A percentile compares a stretch with the other conserved stretches of the same genome.
These are phyloP conservation scores for Hycleus phaleratus DNA, from an alignment of 1,140 invertebrate genomes.

Conservation along the genomic window DNA sequence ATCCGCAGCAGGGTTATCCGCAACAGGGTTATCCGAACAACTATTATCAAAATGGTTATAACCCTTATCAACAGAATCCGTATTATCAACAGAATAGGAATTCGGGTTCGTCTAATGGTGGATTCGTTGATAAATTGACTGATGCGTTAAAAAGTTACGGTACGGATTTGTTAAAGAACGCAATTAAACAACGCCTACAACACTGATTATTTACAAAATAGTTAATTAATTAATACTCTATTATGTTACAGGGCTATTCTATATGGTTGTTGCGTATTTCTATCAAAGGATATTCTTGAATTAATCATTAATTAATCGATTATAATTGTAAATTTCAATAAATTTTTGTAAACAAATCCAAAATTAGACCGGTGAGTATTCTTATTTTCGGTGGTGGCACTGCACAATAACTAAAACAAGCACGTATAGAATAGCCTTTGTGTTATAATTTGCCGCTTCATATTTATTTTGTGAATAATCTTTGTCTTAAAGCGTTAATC, in stretches of 20 bases:
- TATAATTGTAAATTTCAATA: slow-evolving; percentile 4
- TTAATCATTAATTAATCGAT: slow-evolving; percentile 4
- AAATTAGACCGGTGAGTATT: slow-evolving; percentile 10
- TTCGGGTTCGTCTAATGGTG: slow-evolving; percentile 4
- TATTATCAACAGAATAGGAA: slow-evolving; percentile 14
- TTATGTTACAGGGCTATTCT: slow-evolving; percentile 28
- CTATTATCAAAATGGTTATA: neutral
- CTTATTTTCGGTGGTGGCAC: neutral
- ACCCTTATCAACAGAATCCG: slow-evolving; percentile 5
- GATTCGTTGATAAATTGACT: slow-evolving; percentile 18
- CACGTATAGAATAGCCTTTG: slow-evolving; percentile 10
- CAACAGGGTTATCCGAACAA: slow-evolving; percentile 12
- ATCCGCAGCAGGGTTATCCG: slow-evolving; percentile 12
- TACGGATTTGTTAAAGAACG: slow-evolving; percentile 25
- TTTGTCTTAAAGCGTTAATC: no score
- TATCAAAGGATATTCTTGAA: slow-evolving; percentile 19
- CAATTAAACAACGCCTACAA: slow-evolving; percentile 1
- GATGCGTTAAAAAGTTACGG: slow-evolving; percentile 18
- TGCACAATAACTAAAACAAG: neutral
- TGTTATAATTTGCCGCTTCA: neutral
- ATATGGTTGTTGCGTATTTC: slow-evolving; percentile 17
- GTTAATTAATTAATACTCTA: slow-evolving; percentile 6
- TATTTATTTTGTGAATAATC: no score
- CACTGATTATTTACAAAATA: neutral
- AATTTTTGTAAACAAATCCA: neutral